Conservation (phyloP, 2,888 invertebrate genomes). For the Lordiphosa andalusiaca region DNA sequence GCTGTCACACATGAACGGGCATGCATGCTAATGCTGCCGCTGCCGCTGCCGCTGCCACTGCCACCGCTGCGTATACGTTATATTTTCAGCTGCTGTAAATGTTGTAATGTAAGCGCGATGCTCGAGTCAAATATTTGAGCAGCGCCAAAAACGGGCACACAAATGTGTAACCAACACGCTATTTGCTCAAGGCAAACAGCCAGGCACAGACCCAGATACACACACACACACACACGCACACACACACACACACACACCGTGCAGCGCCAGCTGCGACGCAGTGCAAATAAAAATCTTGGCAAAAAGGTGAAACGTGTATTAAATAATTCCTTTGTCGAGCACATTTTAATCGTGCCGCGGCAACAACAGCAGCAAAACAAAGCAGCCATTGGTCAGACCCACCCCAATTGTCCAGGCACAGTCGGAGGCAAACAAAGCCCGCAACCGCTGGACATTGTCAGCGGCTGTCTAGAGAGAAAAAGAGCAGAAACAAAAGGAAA, state of each 20-base stretch:
- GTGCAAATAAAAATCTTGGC: slow-evolving; percentile 67
- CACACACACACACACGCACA: slow-evolving; percentile 17
- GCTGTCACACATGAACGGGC: slow-evolving; percentile 27
- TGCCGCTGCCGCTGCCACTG: too few species aligned
- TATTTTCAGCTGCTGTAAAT: slow-evolving; percentile 60
- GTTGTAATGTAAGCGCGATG: slow-evolving; percentile 54
- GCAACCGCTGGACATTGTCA: slow-evolving; percentile 32
- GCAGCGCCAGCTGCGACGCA: slow-evolving; percentile 41
- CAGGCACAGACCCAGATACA: slow-evolving; percentile 14
- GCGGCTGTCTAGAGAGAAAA: slow-evolving; percentile 40
- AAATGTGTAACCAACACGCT: slow-evolving; percentile 73
- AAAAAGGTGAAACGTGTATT: slow-evolving; percentile 72
- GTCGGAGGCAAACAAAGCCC: slow-evolving; percentile 15
- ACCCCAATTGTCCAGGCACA: slow-evolving; percentile 29
- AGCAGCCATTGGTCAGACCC: slow-evolving; percentile 25
- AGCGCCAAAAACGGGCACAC: slow-evolving; percentile 59
- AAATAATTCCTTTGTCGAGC: slow-evolving; percentile 74
- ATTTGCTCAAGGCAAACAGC: slow-evolving; percentile 65
- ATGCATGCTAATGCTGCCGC: slow-evolving; percentile 60
- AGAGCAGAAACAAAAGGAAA: slow-evolving; percentile 18
- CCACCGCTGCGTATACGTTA: slow-evolving; percentile 55
- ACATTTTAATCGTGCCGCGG: slow-evolving; percentile 72
- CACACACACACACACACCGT: slow-evolving; percentile 12
- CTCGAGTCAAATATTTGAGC: slow-evolving; percentile 66
- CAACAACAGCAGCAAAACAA: slow-evolving; percentile 58